Evolutionary conservation across 1,140 invertebrate species (phyloP), one percentile per base, ranked within the genome.

Genomic region (Drosophila asahinai): DNA sequence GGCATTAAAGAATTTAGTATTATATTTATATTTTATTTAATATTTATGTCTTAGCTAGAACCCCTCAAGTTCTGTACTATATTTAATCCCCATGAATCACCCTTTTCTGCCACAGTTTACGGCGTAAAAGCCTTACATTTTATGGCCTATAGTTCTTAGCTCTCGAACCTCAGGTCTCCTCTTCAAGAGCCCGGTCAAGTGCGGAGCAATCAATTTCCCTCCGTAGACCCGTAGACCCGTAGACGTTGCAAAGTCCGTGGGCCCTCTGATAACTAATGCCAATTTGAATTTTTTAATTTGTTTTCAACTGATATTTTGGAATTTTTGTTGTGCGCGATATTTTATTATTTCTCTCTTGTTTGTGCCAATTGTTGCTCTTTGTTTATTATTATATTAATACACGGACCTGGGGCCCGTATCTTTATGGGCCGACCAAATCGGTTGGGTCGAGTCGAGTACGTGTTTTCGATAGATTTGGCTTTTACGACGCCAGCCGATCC

Each of bases 381-480:
- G 80, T 82, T 86, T 82, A 86, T 79, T 81, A 84, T 84, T 78
- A 49, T 68, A 74, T 78, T 63, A 61, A 68, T 78, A 70, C 74
- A 51, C 40, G 67, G 76, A 5, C 36, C 54, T 25, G 54, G 54
- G 54, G 36, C 14, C 36, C 72, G 38, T 80, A 87, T 64, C 75
- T 86, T 86, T 86, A 86, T 83, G 76, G 61, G 71, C 67, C 43
- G 57, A 52, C 55, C 51, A 73, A 81, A 77, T 83, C 71, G 76
- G 51, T 78, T 65, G 63, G 67, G 62, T 77, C 74, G 47, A 70
- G 14, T 74, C 63, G 61, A 86, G 83, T 86, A 79, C 75, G 43
- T 86, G 83, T 87, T 80, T 79, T 86, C 67, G 64, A 80, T 86
- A 83, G 75, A 70, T 75, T 86, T 86, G 75, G 63, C 62, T 73